These are phyloP conservation scores for Homarus americanus DNA, from an alignment of 1,140 invertebrate genomes.

Conservation along the genomic window DNA sequence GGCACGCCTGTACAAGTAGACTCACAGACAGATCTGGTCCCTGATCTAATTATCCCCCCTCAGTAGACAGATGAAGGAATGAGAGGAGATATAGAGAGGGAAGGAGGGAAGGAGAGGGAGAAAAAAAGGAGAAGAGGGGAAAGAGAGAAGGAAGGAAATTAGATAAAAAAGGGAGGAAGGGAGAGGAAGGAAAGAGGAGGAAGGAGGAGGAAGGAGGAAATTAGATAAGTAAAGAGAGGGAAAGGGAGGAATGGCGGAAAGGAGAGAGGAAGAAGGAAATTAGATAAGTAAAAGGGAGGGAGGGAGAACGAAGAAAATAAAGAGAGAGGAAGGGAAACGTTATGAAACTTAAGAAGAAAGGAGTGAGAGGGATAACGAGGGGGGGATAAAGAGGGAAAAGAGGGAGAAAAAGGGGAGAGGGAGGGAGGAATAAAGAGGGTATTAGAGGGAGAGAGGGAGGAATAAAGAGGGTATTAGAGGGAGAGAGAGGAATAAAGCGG, in stretches of 20 bases:
- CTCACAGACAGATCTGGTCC: no score
- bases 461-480: neutral
- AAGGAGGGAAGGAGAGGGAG: neutral
- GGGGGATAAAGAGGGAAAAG: no score
- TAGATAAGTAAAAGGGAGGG: neutral
- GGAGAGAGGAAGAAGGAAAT: neutral
- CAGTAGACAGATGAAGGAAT: neutral
- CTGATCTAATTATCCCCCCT: no score
- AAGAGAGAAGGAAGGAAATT: neutral
- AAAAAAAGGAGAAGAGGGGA: neutral
- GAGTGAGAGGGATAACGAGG: no score
- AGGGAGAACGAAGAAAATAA: no score
- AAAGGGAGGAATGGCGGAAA: neutral
- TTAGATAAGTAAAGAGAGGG: no score
- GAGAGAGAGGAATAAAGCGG: neutral
- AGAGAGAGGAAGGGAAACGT: slow-evolving; percentile 4
- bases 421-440: no score
- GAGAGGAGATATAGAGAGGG: neutral
- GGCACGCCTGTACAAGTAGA: no score
- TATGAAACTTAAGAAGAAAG: neutral
- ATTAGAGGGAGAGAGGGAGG: neutral
- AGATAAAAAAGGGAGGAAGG: neutral
- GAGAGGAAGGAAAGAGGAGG: neutral
- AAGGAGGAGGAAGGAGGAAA: neutral
- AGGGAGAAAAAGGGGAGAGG: no score